phyloP scores from a whole-genome alignment of 2,113 vertebrate species.

The Heterochromis multidens region DNA sequence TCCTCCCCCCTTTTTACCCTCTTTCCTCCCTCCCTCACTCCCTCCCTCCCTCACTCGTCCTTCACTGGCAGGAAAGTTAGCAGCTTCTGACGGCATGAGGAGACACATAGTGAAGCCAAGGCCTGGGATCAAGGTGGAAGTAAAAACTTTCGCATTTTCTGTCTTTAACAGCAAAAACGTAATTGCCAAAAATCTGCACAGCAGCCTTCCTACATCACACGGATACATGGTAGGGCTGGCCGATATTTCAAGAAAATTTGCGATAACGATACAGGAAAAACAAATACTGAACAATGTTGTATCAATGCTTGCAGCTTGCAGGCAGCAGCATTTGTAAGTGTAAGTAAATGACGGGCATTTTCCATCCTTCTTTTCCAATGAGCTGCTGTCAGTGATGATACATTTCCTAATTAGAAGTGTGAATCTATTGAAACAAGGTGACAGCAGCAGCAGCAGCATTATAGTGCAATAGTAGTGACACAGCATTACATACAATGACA shows the following conservation, averaged over 20 bases:
- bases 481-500: background rate
- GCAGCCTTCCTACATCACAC: background rate
- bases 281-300: background rate
- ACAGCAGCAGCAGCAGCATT: background rate
- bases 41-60: slow-evolving; percentile 43
- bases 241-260: background rate
- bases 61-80: slow-evolving; percentile 61
- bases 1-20: slow-evolving; percentile 5
- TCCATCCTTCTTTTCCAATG: background rate
- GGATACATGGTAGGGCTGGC: background rate
- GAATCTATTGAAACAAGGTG: background rate
- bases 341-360: background rate
- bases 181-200: background rate
- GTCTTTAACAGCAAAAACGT: background rate
- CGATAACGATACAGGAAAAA: background rate
- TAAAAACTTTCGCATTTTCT: background rate
- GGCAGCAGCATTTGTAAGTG: background rate
- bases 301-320: background rate
- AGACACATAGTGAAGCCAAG: slow-evolving; percentile 5
- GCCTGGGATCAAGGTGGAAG: slow-evolving; percentile 5
- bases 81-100: slow-evolving; percentile 32
- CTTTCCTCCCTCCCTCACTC: slow-evolving; percentile 16
- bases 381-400: background rate
- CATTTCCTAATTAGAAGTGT: background rate
- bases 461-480: background rate